phyloP scores from a whole-genome alignment of 2,888 invertebrate species.

The Pterostichus madidus region DNA sequence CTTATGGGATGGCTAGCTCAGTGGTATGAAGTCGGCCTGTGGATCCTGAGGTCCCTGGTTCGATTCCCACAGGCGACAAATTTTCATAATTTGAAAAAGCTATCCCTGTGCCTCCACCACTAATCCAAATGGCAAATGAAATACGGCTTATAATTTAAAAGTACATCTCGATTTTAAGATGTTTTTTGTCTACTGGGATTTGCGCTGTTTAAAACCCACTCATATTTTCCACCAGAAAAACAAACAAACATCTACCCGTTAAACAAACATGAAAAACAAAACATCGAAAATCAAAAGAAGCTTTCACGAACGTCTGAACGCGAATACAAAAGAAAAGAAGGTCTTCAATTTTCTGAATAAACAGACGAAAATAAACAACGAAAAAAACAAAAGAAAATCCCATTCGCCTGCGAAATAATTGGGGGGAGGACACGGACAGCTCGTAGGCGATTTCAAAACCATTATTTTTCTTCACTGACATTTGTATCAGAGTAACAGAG shows the following conservation, averaged over 20 bases:
- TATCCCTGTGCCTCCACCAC: too few species aligned
- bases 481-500: slow-evolving; percentile 25
- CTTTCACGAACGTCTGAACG: slow-evolving; percentile 3
- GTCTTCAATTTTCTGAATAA: slow-evolving; percentile 63
- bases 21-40: too few species aligned
- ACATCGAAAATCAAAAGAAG: slow-evolving; percentile 33
- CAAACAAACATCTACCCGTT: slow-evolving; percentile 4
- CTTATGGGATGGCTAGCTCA: too few species aligned
- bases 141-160: too few species aligned
- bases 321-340: slow-evolving; percentile 13
- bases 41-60: too few species aligned
- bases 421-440: slow-evolving; percentile 54
- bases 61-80: too few species aligned
- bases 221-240: neutral
- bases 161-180: too few species aligned
- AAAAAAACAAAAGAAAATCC: slow-evolving; percentile 57
- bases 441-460: slow-evolving; percentile 61
- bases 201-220: slow-evolving; percentile 21
- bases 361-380: slow-evolving; percentile 41
- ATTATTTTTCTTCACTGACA: slow-evolving; percentile 57
- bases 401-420: slow-evolving; percentile 56
- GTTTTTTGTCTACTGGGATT: neutral
- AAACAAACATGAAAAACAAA: slow-evolving; percentile 50
- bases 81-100: too few species aligned
- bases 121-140: too few species aligned